These are phyloP conservation scores for Drosophila quadrilineata DNA, from an alignment of 1,140 invertebrate species.

Conservation along the genomic window DNA sequence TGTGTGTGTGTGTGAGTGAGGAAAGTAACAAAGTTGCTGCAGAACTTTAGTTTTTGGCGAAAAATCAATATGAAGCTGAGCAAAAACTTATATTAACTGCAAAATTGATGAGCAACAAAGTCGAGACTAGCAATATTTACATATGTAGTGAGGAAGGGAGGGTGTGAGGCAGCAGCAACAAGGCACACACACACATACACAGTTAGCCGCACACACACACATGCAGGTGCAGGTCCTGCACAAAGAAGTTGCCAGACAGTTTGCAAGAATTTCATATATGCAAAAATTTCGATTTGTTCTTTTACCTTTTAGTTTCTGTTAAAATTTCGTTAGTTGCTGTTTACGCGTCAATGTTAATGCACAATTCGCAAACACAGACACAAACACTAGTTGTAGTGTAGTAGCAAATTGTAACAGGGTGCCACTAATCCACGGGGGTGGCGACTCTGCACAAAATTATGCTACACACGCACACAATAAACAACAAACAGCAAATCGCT, in stretches of 20 bases:
- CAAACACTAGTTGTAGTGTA: conserved; percentile 48
- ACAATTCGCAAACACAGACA: conserved; percentile 27
- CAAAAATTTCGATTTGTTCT: not conserved
- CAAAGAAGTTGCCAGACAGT: conserved; percentile 41
- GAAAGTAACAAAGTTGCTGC: conserved; percentile 54
- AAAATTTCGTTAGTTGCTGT: not conserved
- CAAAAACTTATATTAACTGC: not conserved
- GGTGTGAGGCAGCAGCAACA: conserved; percentile 6
- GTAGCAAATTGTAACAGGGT: conserved; percentile 57
- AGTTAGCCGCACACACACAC: not conserved
- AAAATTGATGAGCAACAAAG: not conserved
- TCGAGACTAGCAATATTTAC: not conserved
- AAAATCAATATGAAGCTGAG: conserved; percentile 62
- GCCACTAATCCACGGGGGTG: conserved; percentile 76
- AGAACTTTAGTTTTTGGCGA: conserved; percentile 42
- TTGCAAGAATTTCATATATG: conserved; percentile 2
- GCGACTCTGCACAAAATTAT: conserved; percentile 64
- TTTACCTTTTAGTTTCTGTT: conserved; percentile 20
- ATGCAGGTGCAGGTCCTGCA: not conserved
- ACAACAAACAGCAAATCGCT: conserved; percentile 28
- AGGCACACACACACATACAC: not conserved
- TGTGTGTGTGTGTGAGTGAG: conserved; percentile 24
- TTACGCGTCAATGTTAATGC: conserved; percentile 32
- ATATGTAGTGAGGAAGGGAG: not conserved
- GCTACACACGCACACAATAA: conserved; percentile 32